Evolutionary conservation across 2,113 vertebrate species (phyloP), one percentile per base, ranked within the genome.

Genomic region (Montifringilla adamsi): DNA sequence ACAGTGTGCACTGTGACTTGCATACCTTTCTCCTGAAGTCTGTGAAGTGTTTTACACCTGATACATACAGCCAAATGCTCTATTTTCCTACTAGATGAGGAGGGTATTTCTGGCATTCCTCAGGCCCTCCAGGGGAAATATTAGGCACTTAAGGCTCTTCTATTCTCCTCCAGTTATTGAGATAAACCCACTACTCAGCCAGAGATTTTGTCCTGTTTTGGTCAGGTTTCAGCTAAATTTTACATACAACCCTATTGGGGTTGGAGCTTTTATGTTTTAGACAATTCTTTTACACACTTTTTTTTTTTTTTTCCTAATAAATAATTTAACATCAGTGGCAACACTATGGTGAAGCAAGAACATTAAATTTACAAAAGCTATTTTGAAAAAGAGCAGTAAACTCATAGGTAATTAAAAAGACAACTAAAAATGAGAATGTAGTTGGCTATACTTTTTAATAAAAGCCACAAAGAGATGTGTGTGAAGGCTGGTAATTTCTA

Each of bases 81-180:
- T 73, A 75, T 87, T 96, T 90, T 95, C 75, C 93, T 92, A 56
- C 64, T 79, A 68, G 74, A 89, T 84, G 75, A 15, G 89, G 89
- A 87, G 68, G 86, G 82, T 95, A 94, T 96, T 97, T 96, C 93
- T 95, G 95, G 94, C 95, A 96, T 96, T 96, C 94, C 91, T 92
- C 80, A 90, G 74, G 43, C 94, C 94, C 84, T 85, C 84, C 88
- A 78, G 84, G 92, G 81, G 22, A 67, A 84, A 94, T 80, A 77
- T 63, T 62, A 47, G 47, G 68, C 77, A 78, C 79, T 94, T 77
- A 47, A 87, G 73, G 39, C 62, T 91, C 13, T 76, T 76, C 62
- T 73, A 33, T 66, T 69, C 83, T 96, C 43, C 35, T 46, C 18
- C 46, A 90, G 64, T 74, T n/a, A 60, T 37, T 49, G 15, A 88